Evolutionary conservation across 2,888 invertebrate species (phyloP).

Genomic region (Elmis aenea): DNA sequence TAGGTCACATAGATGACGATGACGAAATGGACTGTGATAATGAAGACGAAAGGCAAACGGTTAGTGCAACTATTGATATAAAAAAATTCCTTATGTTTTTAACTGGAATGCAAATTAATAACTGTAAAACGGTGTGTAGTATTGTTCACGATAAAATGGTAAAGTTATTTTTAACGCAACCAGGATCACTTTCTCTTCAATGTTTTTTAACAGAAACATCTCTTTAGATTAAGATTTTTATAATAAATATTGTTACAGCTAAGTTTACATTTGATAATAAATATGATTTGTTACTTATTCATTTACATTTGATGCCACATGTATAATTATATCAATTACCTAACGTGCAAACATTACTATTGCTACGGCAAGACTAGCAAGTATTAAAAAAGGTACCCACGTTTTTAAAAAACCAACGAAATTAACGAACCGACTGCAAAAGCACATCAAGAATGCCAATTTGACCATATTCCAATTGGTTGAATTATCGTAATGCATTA

Average conservation of each 20-base stretch:
- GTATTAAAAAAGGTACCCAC: conserved; percentile 68
- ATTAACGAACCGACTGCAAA: conserved; percentile 77
- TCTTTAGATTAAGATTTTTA: conserved; percentile 18
- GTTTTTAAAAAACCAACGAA: conserved; percentile 68
- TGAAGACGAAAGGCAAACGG: conserved; percentile 16
- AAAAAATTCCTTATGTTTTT: conserved; percentile 76
- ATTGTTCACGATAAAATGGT: conserved; percentile 70
- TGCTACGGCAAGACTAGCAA: background rate
- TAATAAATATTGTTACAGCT: conserved; percentile 5
- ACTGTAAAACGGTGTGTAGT: conserved; percentile 66
- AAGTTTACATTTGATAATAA: conserved; percentile 1
- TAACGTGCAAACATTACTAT: conserved; percentile 6
- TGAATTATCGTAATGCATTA: conserved; percentile 81
- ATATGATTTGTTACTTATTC: conserved; percentile 1
- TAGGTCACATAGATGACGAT: conserved; percentile 41
- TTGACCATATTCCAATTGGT: conserved; percentile 90
- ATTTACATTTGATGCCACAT: conserved; percentile 1
- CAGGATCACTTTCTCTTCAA: conserved; percentile 71
- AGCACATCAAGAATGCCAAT: conserved; percentile 71
- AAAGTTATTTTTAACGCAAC: conserved; percentile 67
- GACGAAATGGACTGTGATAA: conserved; percentile 39
- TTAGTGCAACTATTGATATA: conserved; percentile 66
- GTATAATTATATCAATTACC: background rate
- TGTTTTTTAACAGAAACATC: conserved; percentile 73
- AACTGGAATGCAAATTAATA: conserved; percentile 69